Evolutionary conservation across 2,797 vertebrate species (phyloP).

Genomic region (Myotis vivesi): DNA sequence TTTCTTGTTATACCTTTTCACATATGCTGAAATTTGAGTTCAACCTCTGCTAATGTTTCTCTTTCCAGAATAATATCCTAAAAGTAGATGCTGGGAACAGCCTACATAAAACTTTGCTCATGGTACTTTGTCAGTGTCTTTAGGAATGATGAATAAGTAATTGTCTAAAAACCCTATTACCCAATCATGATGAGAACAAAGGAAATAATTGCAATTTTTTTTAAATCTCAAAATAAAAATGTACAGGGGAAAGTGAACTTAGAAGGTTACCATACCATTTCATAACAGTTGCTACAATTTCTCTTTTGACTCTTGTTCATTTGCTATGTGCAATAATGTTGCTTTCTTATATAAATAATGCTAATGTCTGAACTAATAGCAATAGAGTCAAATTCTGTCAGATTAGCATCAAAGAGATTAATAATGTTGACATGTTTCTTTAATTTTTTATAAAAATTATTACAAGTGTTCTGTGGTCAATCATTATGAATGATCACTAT

Average conservation of each 20-base stretch:
- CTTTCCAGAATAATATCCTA: not conserved
- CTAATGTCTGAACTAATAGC: not conserved
- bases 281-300: not conserved
- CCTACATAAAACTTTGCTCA: not conserved
- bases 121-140: not conserved
- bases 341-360: not conserved
- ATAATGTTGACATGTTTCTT: not conserved
- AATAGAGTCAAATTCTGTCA: not conserved
- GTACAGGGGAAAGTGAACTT: not conserved
- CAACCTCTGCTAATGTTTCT: not conserved
- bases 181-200: not conserved
- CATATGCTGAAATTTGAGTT: not conserved
- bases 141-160: slow-evolving; percentile 5
- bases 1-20: not conserved
- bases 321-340: not conserved
- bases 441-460: not conserved
- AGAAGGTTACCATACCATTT: not conserved
- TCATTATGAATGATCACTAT: not conserved
- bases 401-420: not conserved
- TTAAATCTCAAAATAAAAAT: not conserved
- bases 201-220: not conserved
- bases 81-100: not conserved
- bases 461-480: not conserved
- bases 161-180: not conserved
- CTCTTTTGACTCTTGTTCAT: not conserved